Evolutionary conservation across 2,113 vertebrate genomes (phyloP).

Genomic region (Nycticryphes semicollaris): DNA sequence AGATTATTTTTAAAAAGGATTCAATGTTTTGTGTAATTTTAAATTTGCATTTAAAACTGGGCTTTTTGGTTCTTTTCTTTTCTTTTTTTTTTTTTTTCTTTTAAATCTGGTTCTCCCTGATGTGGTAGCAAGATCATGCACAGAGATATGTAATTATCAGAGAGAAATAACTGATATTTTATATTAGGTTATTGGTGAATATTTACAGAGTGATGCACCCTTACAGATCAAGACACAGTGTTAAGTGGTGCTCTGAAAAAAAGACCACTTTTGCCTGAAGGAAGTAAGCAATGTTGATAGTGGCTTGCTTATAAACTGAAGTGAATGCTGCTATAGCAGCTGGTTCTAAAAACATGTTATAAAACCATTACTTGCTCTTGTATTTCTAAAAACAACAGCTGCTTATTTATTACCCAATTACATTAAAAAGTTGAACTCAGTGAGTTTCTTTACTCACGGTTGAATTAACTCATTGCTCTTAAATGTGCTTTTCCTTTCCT

Average conservation of each 20-base stretch:
- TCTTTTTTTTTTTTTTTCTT: neutral
- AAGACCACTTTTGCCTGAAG: neutral
- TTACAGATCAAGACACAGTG: neutral
- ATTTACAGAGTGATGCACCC: neutral
- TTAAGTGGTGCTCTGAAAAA: neutral
- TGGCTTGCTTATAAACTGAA: neutral
- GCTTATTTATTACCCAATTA: constrained; percentile 50
- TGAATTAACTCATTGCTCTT: constrained; percentile 37
- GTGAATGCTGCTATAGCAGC: neutral
- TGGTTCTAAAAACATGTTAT: neutral
- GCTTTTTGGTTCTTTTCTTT: neutral
- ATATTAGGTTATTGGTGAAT: neutral
- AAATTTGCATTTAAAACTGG: neutral
- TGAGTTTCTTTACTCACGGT: constrained; percentile 8
- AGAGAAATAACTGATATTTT: neutral
- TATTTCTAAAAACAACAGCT: constrained; percentile 2
- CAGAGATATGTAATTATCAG: neutral
- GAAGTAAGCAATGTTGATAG: neutral
- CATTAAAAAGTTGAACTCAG: constrained; percentile 8
- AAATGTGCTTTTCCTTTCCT: neutral
- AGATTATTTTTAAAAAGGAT: neutral
- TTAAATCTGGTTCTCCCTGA: neutral
- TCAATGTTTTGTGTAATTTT: neutral
- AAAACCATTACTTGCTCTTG: neutral
- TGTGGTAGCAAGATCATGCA: neutral